A percentile compares a stretch with the other conserved stretches of the same genome.
Evolutionary conservation across 1,140 invertebrate species (phyloP).

Genomic region (Lasioglossum albipes): DNA sequence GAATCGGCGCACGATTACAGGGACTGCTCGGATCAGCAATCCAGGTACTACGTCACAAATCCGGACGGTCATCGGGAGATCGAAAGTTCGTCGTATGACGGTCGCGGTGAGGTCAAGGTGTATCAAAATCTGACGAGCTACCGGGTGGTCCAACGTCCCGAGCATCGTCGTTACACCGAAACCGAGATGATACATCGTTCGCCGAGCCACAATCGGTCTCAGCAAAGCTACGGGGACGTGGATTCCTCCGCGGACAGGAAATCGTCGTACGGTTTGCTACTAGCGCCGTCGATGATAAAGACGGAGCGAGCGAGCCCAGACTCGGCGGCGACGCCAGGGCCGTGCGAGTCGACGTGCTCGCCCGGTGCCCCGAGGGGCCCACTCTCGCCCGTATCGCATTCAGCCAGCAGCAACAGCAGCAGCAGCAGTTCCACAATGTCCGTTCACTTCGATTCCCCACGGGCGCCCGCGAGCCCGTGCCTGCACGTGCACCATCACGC

Average conservation of each 20-base stretch:
- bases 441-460: slow-evolving; percentile 55
- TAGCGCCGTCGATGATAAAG: slow-evolving; percentile 70
- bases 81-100: slow-evolving; percentile 13
- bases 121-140: slow-evolving; percentile 53
- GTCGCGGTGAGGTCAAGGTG: slow-evolving; percentile 46
- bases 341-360: slow-evolving; percentile 69
- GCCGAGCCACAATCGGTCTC: slow-evolving; percentile 49
- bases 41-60: slow-evolving; percentile 46
- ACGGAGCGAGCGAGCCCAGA: slow-evolving; percentile 73
- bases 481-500: slow-evolving; percentile 60
- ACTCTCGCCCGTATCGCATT: slow-evolving; percentile 50
- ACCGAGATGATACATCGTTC: slow-evolving; percentile 37
- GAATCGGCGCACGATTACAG: slow-evolving; percentile 32
- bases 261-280: slow-evolving; percentile 43
- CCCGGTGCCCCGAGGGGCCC: slow-evolving; percentile 47
- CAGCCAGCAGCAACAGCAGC: slow-evolving; percentile 72
- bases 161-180: slow-evolving; percentile 29
- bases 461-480: slow-evolving; percentile 43
- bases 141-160: neutral
- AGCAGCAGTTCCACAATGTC: slow-evolving; percentile 48
- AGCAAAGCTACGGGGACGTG: slow-evolving; percentile 47
- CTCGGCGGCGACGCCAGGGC: slow-evolving; percentile 70
- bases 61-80: slow-evolving; percentile 44
- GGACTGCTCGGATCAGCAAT: slow-evolving; percentile 9
- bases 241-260: slow-evolving; percentile 56